Percentiles rank a stretch among this genome's conserved stretches.
These are phyloP conservation scores for Cliona cf. orientalis DNA, from an alignment of 37 sponge, comb jelly and placozoan genomes.

Conservation along the genomic window DNA sequence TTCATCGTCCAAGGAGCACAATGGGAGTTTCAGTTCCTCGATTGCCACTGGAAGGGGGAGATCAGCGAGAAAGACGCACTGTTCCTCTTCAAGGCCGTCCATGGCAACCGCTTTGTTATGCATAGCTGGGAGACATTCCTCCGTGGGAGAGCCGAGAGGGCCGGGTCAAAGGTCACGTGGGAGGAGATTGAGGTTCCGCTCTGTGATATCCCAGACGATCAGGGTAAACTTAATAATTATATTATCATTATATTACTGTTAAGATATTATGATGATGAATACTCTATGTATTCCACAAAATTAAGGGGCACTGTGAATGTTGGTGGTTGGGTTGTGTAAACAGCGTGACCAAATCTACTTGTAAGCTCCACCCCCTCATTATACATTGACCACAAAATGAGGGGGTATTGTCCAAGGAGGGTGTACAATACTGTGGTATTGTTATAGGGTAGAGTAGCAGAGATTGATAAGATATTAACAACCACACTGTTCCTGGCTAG, in stretches of 20 bases:
- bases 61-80: background rate
- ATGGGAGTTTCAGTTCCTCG: slow-evolving; percentile 12
- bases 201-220: background rate
- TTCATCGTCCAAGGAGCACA: slow-evolving; percentile 1
- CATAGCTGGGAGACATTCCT: background rate
- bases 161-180: background rate
- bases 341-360: background rate
- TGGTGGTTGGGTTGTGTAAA: too few species aligned
- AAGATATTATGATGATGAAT: too few species aligned
- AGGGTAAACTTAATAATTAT: too few species aligned
- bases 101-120: background rate
- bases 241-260: too few species aligned
- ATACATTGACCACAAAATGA: background rate
- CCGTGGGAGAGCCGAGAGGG: background rate
- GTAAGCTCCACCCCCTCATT: background rate
- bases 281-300: background rate
- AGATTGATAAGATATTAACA: too few species aligned
- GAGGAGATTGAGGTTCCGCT: slow-evolving; percentile 8
- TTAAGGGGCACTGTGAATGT: background rate
- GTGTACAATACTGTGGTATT: too few species aligned
- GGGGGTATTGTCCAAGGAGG: too few species aligned
- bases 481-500: too few species aligned
- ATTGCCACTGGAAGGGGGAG: background rate
- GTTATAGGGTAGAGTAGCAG: too few species aligned
- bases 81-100: background rate